Conservation (phyloP, 2,113 vertebrate species). For the Muscicapa adusta region DNA sequence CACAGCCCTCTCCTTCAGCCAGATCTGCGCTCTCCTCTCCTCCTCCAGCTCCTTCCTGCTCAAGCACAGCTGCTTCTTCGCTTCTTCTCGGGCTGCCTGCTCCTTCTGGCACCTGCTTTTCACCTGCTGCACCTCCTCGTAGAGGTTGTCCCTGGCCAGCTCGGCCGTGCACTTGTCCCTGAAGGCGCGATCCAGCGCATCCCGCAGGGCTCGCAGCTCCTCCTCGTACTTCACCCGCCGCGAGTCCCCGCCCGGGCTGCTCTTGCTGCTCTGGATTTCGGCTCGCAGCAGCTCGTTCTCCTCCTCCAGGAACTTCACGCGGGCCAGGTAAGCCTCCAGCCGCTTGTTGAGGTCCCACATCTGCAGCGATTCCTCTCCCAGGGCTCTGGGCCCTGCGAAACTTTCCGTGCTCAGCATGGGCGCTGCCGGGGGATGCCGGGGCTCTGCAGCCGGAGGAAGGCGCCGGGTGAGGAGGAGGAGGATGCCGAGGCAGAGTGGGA, state of each 20-base stretch:
- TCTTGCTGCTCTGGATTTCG: slow-evolving; percentile 75
- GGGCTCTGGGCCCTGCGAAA: neutral
- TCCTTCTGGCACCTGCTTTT: slow-evolving; percentile 74
- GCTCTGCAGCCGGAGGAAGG: neutral
- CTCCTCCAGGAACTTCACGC: slow-evolving; percentile 88
- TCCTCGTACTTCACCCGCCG: slow-evolving; percentile 73
- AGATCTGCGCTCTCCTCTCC: slow-evolving; percentile 79
- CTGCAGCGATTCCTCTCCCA: slow-evolving; percentile 84
- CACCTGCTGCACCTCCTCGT: slow-evolving; percentile 75
- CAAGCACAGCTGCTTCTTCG: slow-evolving; percentile 63
- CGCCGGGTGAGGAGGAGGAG: neutral
- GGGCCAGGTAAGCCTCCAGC: slow-evolving; percentile 85
- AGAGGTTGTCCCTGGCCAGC: slow-evolving; percentile 77
- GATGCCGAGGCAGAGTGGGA: neutral
- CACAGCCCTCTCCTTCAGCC: slow-evolving; percentile 76
- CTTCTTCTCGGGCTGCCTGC: slow-evolving; percentile 70
- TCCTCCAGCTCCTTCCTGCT: slow-evolving; percentile 81
- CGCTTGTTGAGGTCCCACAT: slow-evolving; percentile 92
- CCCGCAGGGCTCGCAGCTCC: slow-evolving; percentile 76
- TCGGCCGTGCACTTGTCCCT: slow-evolving; percentile 78
- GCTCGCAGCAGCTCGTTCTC: slow-evolving; percentile 80
- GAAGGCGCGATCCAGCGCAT: slow-evolving; percentile 75
- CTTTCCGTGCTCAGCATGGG: slow-evolving; percentile 57
- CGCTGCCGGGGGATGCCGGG: neutral
- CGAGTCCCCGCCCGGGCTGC: neutral